Evolutionary conservation across 2,888 invertebrate genomes (phyloP), one percentile per base, ranked within the genome.

Genomic region (Embidobia sp.): DNA sequence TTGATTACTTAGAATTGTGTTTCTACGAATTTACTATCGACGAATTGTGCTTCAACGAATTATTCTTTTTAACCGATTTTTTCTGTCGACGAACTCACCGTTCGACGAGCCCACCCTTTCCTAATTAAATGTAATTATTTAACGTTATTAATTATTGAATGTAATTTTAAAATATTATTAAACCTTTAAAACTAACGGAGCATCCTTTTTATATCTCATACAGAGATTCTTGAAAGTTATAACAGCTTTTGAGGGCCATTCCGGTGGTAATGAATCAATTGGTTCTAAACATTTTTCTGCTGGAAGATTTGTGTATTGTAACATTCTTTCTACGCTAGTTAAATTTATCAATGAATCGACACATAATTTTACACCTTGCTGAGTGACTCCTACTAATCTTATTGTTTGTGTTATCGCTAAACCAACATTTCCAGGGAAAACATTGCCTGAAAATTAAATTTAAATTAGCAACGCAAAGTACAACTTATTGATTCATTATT

Each of bases 341-440:
- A 10, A 8, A 8, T 42, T 10, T 6, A 57, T 8, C 26, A 57
- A 42, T 27, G 31, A 7, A 31, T 42, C 57, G 11, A 57, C 31
- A 15, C 40, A 5, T 5, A 42, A 29, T 42, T 40, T 40, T 4
- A 57, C 16, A 0, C 48, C 37, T 1, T 48, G 18, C 15, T 61
- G 48, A 16, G 27, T 18, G 8, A 37, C 26, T 16, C 61, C 61
- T 15, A 37, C 27, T 33, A 26, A 6, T 37, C 48, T 35, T 26
- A 61, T 7, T 8, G 37, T 8, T 48, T 61, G 61, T n/a, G 61
- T 48, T 11, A 61, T 35, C 1, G 46, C 46, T 8, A 61, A 26
- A 7, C 61, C 61, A 8, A 48, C 27, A 15, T 33, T 26, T 3
- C 61, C 61, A 2, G 15, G 26, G n/a, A n/a, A n/a, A n/a, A n/a